Percentiles rank a stretch among this genome's conserved stretches.
Evolutionary conservation across 1,140 invertebrate species (phyloP).

Genomic region (Atta texana): DNA sequence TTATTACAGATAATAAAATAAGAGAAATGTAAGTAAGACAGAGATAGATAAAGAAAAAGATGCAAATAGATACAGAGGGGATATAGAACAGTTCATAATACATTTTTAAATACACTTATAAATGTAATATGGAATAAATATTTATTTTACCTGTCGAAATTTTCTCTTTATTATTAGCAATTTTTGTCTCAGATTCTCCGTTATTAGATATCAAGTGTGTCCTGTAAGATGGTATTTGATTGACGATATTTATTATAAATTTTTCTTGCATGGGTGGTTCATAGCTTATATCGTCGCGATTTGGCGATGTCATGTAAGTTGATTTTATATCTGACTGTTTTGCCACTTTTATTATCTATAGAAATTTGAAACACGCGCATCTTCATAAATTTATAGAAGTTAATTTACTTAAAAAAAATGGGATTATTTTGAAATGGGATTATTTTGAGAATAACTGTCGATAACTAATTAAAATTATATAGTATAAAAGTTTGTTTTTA

Average conservation of each 20-base stretch:
- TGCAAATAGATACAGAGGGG: background rate
- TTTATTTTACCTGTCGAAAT: conserved; percentile 1
- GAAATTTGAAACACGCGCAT: background rate
- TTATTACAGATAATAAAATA: background rate
- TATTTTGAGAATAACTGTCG: background rate
- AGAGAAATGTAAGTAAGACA: background rate
- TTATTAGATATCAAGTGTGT: background rate
- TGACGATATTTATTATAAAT: background rate
- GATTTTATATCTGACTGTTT: background rate
- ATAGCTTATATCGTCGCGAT: background rate
- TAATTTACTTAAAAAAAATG: background rate
- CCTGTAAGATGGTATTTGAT: background rate
- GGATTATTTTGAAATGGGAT: background rate
- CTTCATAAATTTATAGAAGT: background rate
- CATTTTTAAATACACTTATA: background rate
- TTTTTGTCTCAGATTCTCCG: background rate
- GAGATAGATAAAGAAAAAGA: background rate
- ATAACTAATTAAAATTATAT: background rate
- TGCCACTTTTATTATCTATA: conserved; percentile 58
- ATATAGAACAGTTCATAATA: background rate
- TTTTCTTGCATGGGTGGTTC: fast-evolving
- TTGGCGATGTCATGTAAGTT: background rate
- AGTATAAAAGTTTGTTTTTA: background rate
- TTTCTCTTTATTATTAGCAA: background rate
- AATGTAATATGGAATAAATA: background rate